phyloP scores from a whole-genome alignment of 2,797 vertebrate species.

The Muscicapa comitata region DNA sequence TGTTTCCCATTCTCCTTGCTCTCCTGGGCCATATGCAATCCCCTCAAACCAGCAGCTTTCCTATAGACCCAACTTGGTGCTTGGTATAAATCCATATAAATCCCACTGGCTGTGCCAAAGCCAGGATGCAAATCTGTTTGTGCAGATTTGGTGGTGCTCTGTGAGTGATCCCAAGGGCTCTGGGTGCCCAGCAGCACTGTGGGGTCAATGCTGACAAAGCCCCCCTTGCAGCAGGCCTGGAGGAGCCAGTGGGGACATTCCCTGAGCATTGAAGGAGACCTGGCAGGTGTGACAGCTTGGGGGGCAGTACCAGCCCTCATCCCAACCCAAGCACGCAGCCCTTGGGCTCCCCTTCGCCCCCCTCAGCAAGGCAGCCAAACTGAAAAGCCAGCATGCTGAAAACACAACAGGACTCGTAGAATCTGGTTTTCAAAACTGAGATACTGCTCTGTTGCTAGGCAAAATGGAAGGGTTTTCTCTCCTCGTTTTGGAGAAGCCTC shows the following conservation, averaged over 20 bases:
- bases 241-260: accelerated
- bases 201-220: neutral
- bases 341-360: accelerated
- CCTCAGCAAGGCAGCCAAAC: neutral
- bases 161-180: accelerated
- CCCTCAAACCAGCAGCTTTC: neutral
- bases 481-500: conserved; percentile 19
- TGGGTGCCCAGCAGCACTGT: neutral
- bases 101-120: neutral
- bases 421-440: neutral
- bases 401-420: neutral
- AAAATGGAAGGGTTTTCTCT: neutral
- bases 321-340: accelerated
- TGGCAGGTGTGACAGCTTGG: accelerated
- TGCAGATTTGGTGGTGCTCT: neutral
- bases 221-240: accelerated
- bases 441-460: conserved; percentile 25
- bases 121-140: neutral
- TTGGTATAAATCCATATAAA: neutral
- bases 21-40: conserved; percentile 41
- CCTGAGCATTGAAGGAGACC: accelerated
- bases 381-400: neutral
- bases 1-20: conserved; percentile 44
- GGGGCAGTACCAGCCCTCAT: neutral
- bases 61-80: neutral